phyloP scores from a whole-genome alignment of 2,888 invertebrate species.

The Eristalinus aeneus region DNA sequence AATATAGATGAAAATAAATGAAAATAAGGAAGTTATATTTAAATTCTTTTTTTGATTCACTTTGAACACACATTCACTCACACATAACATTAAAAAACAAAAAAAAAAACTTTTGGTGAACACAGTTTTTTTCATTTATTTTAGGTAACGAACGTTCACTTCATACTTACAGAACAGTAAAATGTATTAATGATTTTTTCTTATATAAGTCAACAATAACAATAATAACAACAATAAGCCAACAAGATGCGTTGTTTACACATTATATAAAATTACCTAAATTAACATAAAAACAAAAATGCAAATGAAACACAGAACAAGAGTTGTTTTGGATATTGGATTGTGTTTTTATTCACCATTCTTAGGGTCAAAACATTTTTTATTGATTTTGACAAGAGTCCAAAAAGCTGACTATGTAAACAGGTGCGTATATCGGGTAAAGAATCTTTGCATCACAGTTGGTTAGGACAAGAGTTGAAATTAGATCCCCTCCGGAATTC shows the following conservation, averaged over 20 bases:
- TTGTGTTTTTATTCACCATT: not conserved
- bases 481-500: too few species aligned
- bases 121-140: not conserved
- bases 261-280: conserved; percentile 23
- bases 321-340: conserved; percentile 24
- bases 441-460: too few species aligned
- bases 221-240: conserved; percentile 32
- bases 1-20: conserved; percentile 51
- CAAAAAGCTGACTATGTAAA: too few species aligned
- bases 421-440: too few species aligned
- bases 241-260: conserved; percentile 37
- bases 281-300: conserved; percentile 7
- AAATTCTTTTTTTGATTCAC: conserved; percentile 27
- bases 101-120: not conserved
- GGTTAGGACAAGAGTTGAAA: too few species aligned
- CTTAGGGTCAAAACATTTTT: not conserved
- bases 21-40: conserved; percentile 25
- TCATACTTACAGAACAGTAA: not conserved
- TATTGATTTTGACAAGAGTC: too few species aligned
- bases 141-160: not conserved
- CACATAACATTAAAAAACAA: not conserved
- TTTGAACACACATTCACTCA: not conserved
- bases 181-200: conserved; percentile 14
- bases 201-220: conserved; percentile 41
- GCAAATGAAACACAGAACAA: conserved; percentile 32